phyloP scores from a whole-genome alignment of 2,113 vertebrate genomes.

The Anser cygnoides region DNA sequence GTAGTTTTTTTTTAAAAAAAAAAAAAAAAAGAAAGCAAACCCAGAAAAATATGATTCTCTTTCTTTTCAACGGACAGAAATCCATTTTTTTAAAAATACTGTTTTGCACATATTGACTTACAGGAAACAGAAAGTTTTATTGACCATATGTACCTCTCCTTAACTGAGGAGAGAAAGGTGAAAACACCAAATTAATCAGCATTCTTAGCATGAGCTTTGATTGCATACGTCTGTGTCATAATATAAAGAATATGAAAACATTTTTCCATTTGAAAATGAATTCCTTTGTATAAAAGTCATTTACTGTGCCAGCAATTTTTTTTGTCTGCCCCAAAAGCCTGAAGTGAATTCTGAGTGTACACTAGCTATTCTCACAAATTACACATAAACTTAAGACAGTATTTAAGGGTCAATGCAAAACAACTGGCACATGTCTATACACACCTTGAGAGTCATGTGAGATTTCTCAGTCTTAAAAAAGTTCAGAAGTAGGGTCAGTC shows the following conservation, averaged over 20 bases:
- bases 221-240: accelerated
- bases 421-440: neutral
- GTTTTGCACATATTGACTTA: neutral
- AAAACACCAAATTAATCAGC: neutral
- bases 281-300: neutral
- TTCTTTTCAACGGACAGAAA: neutral
- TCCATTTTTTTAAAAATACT: neutral
- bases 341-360: neutral
- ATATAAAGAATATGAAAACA: neutral
- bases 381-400: neutral
- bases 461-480: neutral
- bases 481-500: neutral
- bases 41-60: neutral
- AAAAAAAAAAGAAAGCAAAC: neutral
- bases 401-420: neutral
- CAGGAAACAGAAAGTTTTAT: neutral
- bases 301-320: neutral
- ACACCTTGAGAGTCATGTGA: neutral
- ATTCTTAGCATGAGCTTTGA: neutral
- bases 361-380: neutral
- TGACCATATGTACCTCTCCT: neutral
- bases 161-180: neutral
- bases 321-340: neutral
- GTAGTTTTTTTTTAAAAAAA: neutral
- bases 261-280: neutral